These are phyloP conservation scores for Halcyon senegalensis DNA, from an alignment of 2,113 vertebrate genomes.

Conservation along the genomic window DNA sequence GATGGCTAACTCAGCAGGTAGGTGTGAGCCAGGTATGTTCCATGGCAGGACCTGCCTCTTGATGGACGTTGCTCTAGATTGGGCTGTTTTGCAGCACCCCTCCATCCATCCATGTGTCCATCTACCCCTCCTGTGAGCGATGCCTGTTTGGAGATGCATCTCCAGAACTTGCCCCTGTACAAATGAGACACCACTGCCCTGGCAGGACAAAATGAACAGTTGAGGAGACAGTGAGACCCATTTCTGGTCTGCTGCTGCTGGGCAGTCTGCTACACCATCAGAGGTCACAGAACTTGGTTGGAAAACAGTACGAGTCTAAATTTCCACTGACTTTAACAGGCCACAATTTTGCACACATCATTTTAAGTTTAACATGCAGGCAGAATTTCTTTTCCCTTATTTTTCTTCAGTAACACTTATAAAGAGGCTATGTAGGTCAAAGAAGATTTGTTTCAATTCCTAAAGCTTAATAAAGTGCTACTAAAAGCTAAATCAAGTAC, in stretches of 20 bases:
- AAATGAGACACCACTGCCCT: too few relatives aligned
- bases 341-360: background rate
- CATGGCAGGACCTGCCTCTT: background rate
- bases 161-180: too few relatives aligned
- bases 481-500: background rate
- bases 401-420: background rate
- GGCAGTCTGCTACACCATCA: background rate
- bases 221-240: background rate
- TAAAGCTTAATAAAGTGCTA: background rate
- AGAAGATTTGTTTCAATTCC: background rate
- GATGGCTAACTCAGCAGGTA: accelerated
- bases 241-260: background rate
- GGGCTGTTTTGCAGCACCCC: background rate
- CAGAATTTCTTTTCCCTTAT: background rate
- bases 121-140: accelerated
- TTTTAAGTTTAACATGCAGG: background rate
- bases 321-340: background rate
- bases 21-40: accelerated
- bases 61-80: background rate
- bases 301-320: background rate
- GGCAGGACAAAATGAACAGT: background rate
- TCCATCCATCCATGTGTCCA: background rate
- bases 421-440: background rate
- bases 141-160: accelerated
- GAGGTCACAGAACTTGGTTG: background rate